Evolutionary conservation across 2,113 vertebrate species (phyloP).

Genomic region (Hyperoodon ampullatus): DNA sequence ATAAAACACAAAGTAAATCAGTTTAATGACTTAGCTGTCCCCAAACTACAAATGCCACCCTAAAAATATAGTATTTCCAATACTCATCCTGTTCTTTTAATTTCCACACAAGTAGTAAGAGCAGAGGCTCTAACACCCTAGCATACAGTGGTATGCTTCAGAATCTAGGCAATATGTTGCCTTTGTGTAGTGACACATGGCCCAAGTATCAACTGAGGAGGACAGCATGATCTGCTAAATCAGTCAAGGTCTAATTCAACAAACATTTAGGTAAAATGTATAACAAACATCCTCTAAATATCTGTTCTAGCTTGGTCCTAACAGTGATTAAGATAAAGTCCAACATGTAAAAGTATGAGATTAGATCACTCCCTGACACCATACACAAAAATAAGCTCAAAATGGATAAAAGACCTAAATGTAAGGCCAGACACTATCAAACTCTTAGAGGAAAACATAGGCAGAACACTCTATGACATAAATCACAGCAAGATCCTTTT

Average conservation of each 20-base stretch:
- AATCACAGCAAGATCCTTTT: no score
- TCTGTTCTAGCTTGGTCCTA: neutral
- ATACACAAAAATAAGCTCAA: no score
- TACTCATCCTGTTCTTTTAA: neutral
- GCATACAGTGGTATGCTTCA: neutral
- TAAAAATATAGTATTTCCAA: constrained; percentile 7
- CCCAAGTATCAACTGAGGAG: constrained; percentile 3
- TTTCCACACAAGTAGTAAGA: constrained; percentile 33
- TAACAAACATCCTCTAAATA: neutral
- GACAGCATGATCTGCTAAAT: neutral
- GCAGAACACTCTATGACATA: no score
- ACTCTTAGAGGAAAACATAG: no score
- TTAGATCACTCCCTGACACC: no score
- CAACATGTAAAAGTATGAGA: no score
- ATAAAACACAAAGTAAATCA: constrained; percentile 33
- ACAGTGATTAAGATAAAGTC: neutral
- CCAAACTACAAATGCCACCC: constrained; percentile 17
- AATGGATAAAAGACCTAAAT: no score
- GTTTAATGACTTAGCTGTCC: constrained; percentile 18
- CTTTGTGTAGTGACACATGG: neutral
- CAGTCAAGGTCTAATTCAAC: constrained; percentile 28
- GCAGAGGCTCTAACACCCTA: neutral
- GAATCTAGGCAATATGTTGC: neutral
- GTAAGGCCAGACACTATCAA: no score
- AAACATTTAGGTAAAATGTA: constrained; percentile 30